Base-by-base conservation (phyloP, 2,888 invertebrate genomes). In the Gibbula magus region DNA sequence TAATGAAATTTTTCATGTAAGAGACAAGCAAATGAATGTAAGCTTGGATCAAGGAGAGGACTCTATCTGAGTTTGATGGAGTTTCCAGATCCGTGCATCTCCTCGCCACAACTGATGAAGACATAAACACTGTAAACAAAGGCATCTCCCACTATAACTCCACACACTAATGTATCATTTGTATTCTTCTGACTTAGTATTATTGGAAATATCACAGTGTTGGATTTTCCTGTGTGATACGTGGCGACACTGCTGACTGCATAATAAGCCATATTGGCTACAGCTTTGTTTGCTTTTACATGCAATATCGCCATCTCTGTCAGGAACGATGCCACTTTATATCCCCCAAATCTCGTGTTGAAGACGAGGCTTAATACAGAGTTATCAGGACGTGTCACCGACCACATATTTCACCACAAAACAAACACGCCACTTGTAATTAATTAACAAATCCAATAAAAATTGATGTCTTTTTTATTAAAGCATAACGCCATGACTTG, bases 231-330 rank as follows among this genome's bases (percentile, higher is more conserved):
- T 20, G n/a, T 35, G 70, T 39, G 39, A 29, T 70, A 39, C 35
- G 39, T 35, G 61, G 70, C 32, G 29, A 20, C 39, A 35, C 22
- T 70, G 35, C 35, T 35, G 70, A 70, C 70, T 32, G 70, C 70
- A 70, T 70, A 70, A 70, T 70, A 70, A 70, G 39, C 70, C 70
- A 25, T 70, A 70, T 70, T 70, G 70, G 70, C 70, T 70, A 70
- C 70, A 70, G 13, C 32, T 29, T 70, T 70, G 70, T 70, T 70
- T 10, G 70, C 29, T 35, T 20, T 70, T 35, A 39, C 70, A 70
- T 35, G 70, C 70, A 70, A 70, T n/a, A 10, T 35, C n/a, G 39
- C 35, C 70, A n/a, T 70, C 32, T 35, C n/a, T 70, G 70, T 70
- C 70, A 32, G 39, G 18, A 35, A 35, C 18, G 35, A 70, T 70